These are phyloP conservation scores for Drosophila pallidifrons DNA, from an alignment of 1,140 invertebrate species.

Conservation along the genomic window DNA sequence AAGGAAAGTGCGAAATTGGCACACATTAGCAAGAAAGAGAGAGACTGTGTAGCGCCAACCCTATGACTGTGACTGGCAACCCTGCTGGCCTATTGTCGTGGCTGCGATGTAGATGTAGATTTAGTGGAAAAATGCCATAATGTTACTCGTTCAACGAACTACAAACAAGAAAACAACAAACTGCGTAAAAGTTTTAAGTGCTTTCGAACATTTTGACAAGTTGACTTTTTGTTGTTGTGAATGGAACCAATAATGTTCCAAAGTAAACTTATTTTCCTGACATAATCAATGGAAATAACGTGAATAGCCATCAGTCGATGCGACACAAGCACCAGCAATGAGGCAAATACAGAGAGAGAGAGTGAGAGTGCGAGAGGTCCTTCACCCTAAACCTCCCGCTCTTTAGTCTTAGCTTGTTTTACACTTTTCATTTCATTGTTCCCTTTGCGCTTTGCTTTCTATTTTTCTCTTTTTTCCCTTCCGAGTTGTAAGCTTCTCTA, in stretches of 20 bases:
- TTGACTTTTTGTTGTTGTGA: constrained; percentile 67
- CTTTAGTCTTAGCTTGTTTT: background rate
- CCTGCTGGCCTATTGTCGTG: constrained; percentile 16
- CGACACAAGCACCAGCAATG: background rate
- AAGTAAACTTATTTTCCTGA: constrained; percentile 63
- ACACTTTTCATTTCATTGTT: constrained; percentile 11
- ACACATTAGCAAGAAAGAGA: constrained; percentile 17
- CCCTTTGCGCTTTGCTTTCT: background rate
- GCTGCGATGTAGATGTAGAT: constrained; percentile 39
- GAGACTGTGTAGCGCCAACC: constrained; percentile 8
- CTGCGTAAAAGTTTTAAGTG: constrained; percentile 74
- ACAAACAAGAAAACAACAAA: constrained; percentile 63
- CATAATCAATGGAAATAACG: constrained; percentile 65
- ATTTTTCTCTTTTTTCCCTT: background rate
- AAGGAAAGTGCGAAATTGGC: constrained; percentile 64
- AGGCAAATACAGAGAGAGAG: background rate
- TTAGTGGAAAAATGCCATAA: constrained; percentile 66
- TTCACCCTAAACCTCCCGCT: too few relatives aligned
- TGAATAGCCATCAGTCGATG: constrained; percentile 38
- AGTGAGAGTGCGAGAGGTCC: background rate
- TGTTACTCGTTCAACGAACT: constrained; percentile 45
- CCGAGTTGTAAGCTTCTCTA: constrained; percentile 2
- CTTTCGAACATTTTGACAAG: constrained; percentile 75
- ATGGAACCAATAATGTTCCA: constrained; percentile 66
- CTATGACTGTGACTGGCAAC: constrained; percentile 9